Percentiles rank a stretch among this genome's conserved stretches.
phyloP scores from a whole-genome alignment of 2,113 vertebrate species.

The Xiphophorus couchianus region DNA sequence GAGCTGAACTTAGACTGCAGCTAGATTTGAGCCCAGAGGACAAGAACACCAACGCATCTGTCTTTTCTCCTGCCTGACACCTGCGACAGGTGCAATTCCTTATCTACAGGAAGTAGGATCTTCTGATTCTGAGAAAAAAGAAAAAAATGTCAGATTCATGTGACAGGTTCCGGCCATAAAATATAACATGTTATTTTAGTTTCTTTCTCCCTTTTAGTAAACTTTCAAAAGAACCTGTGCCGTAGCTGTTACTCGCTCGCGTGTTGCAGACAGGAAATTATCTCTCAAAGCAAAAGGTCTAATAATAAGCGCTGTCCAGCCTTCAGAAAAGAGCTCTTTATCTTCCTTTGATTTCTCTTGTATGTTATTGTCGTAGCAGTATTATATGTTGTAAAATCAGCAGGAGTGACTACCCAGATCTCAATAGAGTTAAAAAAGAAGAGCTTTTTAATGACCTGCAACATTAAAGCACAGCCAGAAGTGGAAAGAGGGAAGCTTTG shows the following conservation, averaged over 20 bases:
- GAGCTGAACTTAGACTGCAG: conserved; percentile 19
- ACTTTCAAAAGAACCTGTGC: conserved; percentile 8
- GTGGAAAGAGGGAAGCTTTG: not conserved
- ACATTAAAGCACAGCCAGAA: conserved; percentile 2
- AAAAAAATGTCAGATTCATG: conserved; percentile 17
- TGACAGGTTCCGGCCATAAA: conserved; percentile 24
- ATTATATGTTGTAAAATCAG: not conserved
- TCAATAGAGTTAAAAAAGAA: not conserved
- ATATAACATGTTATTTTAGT: conserved; percentile 15
- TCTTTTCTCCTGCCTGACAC: conserved; percentile 30
- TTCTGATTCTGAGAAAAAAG: conserved; percentile 11
- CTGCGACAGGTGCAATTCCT: conserved; percentile 21
- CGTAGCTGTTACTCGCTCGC: not conserved
- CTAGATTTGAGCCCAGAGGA: conserved; percentile 46
- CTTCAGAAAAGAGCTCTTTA: not conserved
- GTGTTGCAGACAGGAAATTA: conserved; percentile 1
- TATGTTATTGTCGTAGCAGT: not conserved
- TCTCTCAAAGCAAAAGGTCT: not conserved
- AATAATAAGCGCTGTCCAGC: conserved; percentile 2
- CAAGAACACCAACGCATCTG: conserved; percentile 22
- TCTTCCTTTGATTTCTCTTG: not conserved
- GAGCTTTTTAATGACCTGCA: not conserved
- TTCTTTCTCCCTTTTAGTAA: not conserved
- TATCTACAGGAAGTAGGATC: conserved; percentile 14
- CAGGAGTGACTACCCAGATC: conserved; percentile 1